Conservation (phyloP, 2,797 vertebrate species). For the Catostomus latipinnis region DNA sequence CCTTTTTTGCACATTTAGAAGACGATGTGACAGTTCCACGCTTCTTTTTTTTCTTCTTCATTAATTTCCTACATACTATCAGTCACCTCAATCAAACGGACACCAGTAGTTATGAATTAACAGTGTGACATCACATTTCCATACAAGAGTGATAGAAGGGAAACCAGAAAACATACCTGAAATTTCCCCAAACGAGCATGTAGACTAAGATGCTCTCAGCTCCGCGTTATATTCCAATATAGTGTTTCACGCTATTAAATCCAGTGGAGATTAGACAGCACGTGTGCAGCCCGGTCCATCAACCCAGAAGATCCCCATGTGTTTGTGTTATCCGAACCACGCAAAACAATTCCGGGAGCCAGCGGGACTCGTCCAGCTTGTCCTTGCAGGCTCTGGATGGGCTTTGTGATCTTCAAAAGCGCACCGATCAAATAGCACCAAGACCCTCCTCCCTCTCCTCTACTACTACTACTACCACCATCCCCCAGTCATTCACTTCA, state of each 20-base stretch:
- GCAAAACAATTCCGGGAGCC: slow-evolving; percentile 66
- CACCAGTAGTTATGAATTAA: not conserved
- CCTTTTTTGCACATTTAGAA: not conserved
- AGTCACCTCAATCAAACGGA: no score
- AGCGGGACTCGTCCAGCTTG: slow-evolving; percentile 69
- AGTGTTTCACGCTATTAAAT: slow-evolving; percentile 71
- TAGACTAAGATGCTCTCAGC: slow-evolving; percentile 15
- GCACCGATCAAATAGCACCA: slow-evolving; percentile 75
- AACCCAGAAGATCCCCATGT: slow-evolving; percentile 53
- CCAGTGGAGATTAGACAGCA: slow-evolving; percentile 60
- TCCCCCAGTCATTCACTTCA: slow-evolving; percentile 72
- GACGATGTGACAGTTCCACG: not conserved
- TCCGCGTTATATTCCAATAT: slow-evolving; percentile 61
- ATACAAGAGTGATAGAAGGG: not conserved
- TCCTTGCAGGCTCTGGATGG: slow-evolving; percentile 68
- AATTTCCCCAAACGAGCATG: slow-evolving; percentile 35
- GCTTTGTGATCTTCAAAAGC: slow-evolving; percentile 84
- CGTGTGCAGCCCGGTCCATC: slow-evolving; percentile 26
- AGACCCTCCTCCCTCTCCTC: slow-evolving; percentile 62
- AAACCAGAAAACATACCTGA: slow-evolving; percentile 40
- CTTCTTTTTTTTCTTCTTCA: no score
- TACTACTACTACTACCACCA: slow-evolving; percentile 68
- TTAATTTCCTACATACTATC: no score
- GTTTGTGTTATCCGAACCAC: slow-evolving; percentile 69
- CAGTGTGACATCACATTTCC: not conserved